Evolutionary conservation across 2,888 invertebrate species (phyloP).

Genomic region (Theretra japonica): DNA sequence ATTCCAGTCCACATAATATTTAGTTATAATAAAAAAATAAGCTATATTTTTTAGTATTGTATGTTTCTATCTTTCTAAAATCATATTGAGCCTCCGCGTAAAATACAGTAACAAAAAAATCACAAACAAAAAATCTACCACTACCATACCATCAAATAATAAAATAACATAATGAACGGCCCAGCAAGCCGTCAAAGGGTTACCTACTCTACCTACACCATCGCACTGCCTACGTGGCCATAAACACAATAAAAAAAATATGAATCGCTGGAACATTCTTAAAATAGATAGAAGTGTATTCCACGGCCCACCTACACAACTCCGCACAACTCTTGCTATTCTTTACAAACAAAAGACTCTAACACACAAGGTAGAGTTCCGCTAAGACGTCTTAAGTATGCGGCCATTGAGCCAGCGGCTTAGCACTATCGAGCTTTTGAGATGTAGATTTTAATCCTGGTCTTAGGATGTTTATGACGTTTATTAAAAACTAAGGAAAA

Average conservation of each 20-base stretch:
- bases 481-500: too few relatives aligned
- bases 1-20: too few relatives aligned
- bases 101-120: too few relatives aligned
- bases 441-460: background rate
- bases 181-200: too few relatives aligned
- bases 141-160: too few relatives aligned
- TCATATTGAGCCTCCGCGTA: too few relatives aligned
- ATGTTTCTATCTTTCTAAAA: too few relatives aligned
- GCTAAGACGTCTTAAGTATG: constrained; percentile 47
- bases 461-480: too few relatives aligned
- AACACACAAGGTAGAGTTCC: constrained; percentile 53
- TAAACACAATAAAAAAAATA: background rate
- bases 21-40: too few relatives aligned
- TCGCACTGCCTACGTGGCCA: background rate
- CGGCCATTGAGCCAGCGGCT: constrained; percentile 51
- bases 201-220: background rate
- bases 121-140: too few relatives aligned
- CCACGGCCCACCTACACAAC: constrained; percentile 30
- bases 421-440: background rate
- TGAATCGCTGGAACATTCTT: constrained; percentile 25
- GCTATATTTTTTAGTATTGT: too few relatives aligned
- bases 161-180: too few relatives aligned
- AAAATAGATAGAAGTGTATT: constrained; percentile 30
- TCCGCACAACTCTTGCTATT: constrained; percentile 51
- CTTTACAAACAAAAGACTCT: constrained; percentile 67